phyloP scores from a whole-genome alignment of 2,888 invertebrate species.

The Cephus rjabovi region DNA sequence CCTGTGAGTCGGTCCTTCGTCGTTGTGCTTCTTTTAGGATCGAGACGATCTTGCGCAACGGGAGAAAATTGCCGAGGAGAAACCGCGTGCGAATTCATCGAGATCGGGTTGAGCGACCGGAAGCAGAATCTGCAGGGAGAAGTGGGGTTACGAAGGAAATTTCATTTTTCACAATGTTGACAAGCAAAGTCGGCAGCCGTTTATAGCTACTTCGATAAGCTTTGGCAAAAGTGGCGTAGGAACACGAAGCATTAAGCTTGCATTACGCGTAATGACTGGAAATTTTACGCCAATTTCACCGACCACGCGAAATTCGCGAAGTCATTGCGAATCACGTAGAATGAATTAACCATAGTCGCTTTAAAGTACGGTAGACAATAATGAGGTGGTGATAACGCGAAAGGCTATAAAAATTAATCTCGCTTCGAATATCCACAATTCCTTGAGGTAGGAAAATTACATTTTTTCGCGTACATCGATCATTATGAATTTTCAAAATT shows the following conservation, averaged over 20 bases:
- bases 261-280: slow-evolving; percentile 28
- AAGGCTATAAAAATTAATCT: too few relatives aligned
- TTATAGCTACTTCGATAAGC: slow-evolving; percentile 18
- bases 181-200: slow-evolving; percentile 9
- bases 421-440: too few relatives aligned
- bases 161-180: background rate
- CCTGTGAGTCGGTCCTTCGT: background rate
- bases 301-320: background rate
- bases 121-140: background rate
- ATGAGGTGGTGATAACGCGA: too few relatives aligned
- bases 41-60: background rate
- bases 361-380: too few relatives aligned
- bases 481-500: too few relatives aligned
- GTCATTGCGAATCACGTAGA: background rate
- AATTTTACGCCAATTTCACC: slow-evolving; percentile 34
- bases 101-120: too few relatives aligned
- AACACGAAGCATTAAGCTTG: slow-evolving; percentile 39
- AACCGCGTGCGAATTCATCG: too few relatives aligned
- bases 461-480: too few relatives aligned
- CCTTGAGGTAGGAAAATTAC: too few relatives aligned
- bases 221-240: slow-evolving; percentile 27
- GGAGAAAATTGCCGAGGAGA: too few relatives aligned
- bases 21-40: background rate
- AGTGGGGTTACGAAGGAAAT: background rate
- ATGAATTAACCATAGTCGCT: too few relatives aligned